Evolutionary conservation across 2,113 vertebrate genomes (phyloP), one percentile per base, ranked within the genome.

Genomic region (Pyrgilauda ruficollis): DNA sequence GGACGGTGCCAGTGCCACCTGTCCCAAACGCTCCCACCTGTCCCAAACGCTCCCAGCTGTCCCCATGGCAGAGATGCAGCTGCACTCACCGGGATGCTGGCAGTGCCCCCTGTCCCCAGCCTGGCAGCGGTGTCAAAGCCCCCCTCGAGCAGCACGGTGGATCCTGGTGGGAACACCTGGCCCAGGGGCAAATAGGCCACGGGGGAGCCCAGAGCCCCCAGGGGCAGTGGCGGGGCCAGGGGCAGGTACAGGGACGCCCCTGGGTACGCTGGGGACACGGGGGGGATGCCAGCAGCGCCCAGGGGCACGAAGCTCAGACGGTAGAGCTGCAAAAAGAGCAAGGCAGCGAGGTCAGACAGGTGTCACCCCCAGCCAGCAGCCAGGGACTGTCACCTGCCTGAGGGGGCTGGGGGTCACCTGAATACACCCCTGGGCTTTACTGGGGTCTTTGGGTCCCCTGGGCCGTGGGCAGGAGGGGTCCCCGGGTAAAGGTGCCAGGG

Each of bases 131-230:
- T 8, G 28, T 81, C 78, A 4, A 58, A 58, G 1, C 16, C 78
- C 17, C n/a, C 63, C 4, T 58, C 78, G 43, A 81, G 78, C 64
- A 81, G 78, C 78, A 81, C 5, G 0, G 78, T 2, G 64, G 99
- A 99, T 26, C 99, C 98, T 30, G 97, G 98, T 0, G 98, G 98
- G 62, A 99, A 99, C 78, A 99, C 79, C 2, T 98, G 98, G 21
- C 98, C 99, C 98, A 99, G 98, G 5, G 98, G 99, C 24, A 99
- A 99, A 94, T 99, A 99, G 11, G 99, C 98, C 98, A 99, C 33
- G 99, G 99, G 52, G 77, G 98, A 98, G 59, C 98, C 98, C 94
- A 99, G 97, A 1, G 98, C 98, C 10, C 98, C 98, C 92, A 99
- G 94, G 15, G 98, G 97, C 97, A 99, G 97, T 1, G 97, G 98